Percentiles rank a stretch among this genome's conserved stretches.
These are phyloP conservation scores for Gallinago undulata DNA, from an alignment of 2,113 vertebrate genomes.

Conservation along the genomic window DNA sequence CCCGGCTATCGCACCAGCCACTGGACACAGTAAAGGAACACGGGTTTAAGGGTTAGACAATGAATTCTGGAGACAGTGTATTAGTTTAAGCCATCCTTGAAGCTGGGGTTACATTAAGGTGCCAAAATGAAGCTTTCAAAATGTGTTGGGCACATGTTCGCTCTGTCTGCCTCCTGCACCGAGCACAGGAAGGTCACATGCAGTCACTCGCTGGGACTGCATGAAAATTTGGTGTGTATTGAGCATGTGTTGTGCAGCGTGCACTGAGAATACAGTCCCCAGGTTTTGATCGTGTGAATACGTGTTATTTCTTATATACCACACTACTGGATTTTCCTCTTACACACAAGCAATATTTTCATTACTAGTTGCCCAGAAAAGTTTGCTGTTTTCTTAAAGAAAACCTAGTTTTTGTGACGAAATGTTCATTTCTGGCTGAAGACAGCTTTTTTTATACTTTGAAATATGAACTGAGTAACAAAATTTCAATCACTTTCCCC, in stretches of 20 bases:
- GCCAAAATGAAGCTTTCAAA: neutral
- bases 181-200: neutral
- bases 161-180: neutral
- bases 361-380: neutral
- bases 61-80: neutral
- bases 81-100: neutral
- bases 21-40: neutral
- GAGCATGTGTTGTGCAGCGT: neutral
- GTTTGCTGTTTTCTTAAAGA: neutral
- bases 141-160: rapidly evolving
- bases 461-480: neutral
- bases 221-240: neutral
- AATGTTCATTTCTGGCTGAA: neutral
- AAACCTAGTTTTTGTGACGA: neutral
- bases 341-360: neutral
- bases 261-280: neutral
- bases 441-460: neutral
- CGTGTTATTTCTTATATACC: neutral
- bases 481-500: neutral
- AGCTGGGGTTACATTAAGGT: neutral
- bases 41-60: neutral
- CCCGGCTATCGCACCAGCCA: neutral
- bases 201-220: neutral
- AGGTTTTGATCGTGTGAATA: neutral
- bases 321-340: neutral